Percentiles rank a stretch among this genome's conserved stretches.
Evolutionary conservation across 2,797 vertebrate genomes (phyloP).

Genomic region (Leptodactylus fallax): DNA sequence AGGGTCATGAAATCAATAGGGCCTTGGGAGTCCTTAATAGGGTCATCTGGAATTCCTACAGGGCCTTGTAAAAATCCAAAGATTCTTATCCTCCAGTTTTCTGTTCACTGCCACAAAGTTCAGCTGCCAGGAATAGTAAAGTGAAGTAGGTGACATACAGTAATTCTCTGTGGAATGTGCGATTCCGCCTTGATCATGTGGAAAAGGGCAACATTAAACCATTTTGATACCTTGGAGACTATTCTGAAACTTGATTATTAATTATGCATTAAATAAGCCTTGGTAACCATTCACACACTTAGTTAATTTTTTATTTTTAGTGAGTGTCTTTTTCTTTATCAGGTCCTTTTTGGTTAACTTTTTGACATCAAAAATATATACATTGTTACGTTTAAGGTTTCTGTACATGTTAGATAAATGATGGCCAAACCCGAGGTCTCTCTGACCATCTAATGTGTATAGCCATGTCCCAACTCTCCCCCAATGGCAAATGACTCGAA

Average conservation of each 20-base stretch:
- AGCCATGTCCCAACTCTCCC: too few relatives aligned
- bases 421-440: too few relatives aligned
- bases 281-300: too few relatives aligned
- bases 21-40: conserved; percentile 42
- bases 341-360: not conserved
- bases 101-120: not conserved
- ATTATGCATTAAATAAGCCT: too few relatives aligned
- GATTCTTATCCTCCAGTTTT: conserved; percentile 36
- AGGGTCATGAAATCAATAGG: conserved; percentile 66
- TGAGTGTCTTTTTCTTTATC: too few relatives aligned
- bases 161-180: not conserved
- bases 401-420: too few relatives aligned
- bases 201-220: not conserved
- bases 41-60: conserved; percentile 59
- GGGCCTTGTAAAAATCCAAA: conserved; percentile 61
- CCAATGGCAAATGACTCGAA: too few relatives aligned
- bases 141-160: not conserved
- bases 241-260: not conserved
- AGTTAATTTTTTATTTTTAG: too few relatives aligned
- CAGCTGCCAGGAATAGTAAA: conserved; percentile 1
- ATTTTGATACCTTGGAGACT: not conserved
- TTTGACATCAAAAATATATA: not conserved
- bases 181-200: not conserved
- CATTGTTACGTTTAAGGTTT: too few relatives aligned
- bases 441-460: too few relatives aligned